These are phyloP conservation scores for Drosophila mayaguana DNA, from an alignment of 2,888 invertebrate species.

Conservation along the genomic window DNA sequence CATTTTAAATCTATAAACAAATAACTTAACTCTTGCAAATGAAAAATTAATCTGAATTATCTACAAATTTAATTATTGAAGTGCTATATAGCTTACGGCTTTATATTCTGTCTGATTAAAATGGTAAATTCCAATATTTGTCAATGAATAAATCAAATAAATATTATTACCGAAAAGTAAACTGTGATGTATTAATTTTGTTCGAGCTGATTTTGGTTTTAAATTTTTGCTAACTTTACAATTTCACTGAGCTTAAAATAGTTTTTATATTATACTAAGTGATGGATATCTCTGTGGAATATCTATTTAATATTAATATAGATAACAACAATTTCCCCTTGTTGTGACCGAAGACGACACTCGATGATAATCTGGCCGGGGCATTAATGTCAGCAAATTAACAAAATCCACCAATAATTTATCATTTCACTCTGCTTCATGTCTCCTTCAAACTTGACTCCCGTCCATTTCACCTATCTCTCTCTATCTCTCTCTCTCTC, in stretches of 20 bases:
- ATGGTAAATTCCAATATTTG: too few relatives aligned
- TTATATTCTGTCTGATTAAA: too few relatives aligned
- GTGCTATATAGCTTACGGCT: not conserved
- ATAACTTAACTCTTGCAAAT: not conserved
- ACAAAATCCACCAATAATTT: conserved; percentile 82
- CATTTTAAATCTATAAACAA: not conserved
- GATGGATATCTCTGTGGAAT: not conserved
- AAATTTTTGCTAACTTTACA: not conserved
- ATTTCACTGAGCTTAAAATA: not conserved
- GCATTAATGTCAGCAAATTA: conserved; percentile 83
- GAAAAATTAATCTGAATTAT: not conserved
- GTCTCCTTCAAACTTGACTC: conserved; percentile 56
- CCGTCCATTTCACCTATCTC: conserved; percentile 14
- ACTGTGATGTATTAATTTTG: not conserved
- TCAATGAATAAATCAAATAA: not conserved
- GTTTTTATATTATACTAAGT: not conserved
- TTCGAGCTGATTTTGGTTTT: not conserved
- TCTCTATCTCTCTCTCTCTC: conserved; percentile 3
- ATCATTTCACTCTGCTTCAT: conserved; percentile 76
- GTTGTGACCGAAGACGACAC: conserved; percentile 29
- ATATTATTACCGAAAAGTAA: not conserved
- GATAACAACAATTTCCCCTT: not conserved
- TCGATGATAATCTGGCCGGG: conserved; percentile 69
- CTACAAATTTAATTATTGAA: not conserved
- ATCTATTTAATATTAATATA: conserved; percentile 6